Conservation (phyloP, 2,888 invertebrate species). For the Tiphia femorata region DNA sequence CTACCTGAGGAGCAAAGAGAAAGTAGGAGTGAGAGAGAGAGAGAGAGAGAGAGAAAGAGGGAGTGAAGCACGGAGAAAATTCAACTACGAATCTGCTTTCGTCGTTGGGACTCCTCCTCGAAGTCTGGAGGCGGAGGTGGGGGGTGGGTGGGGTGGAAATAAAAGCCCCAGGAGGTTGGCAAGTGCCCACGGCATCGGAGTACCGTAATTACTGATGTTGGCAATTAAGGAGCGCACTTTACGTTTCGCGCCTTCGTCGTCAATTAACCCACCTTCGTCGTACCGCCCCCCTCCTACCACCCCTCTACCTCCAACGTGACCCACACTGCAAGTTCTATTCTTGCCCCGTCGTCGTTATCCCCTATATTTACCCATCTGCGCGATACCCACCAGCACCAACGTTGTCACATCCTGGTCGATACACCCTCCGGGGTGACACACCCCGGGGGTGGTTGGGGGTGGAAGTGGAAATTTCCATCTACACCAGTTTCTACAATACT, state of each 20-base stretch:
- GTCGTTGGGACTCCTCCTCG: neutral
- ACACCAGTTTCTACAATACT: no score
- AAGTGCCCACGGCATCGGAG: conserved; percentile 43
- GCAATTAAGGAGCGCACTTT: conserved; percentile 54
- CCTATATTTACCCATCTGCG: no score
- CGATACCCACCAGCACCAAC: no score
- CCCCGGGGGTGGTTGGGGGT: no score
- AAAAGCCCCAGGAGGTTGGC: conserved; percentile 34
- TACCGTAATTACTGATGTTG: conserved; percentile 55
- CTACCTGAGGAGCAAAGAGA: neutral
- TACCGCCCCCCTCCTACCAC: neutral
- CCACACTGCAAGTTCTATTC: no score
- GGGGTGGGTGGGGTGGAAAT: conserved; percentile 19
- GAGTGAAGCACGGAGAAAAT: no score
- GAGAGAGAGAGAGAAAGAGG: neutral
- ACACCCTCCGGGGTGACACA: no score
- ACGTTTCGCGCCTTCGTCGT: conserved; percentile 47
- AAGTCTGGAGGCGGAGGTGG: neutral
- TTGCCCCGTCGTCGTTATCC: no score
- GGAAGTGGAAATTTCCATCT: no score
- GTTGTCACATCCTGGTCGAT: no score
- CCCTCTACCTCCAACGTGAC: neutral
- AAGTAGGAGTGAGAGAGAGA: neutral
- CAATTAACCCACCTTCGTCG: conserved; percentile 37
- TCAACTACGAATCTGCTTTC: no score